Percentiles rank a stretch among this genome's conserved stretches.
Evolutionary conservation across 1,140 invertebrate species (phyloP).

Genomic region (Penaeus indicus): DNA sequence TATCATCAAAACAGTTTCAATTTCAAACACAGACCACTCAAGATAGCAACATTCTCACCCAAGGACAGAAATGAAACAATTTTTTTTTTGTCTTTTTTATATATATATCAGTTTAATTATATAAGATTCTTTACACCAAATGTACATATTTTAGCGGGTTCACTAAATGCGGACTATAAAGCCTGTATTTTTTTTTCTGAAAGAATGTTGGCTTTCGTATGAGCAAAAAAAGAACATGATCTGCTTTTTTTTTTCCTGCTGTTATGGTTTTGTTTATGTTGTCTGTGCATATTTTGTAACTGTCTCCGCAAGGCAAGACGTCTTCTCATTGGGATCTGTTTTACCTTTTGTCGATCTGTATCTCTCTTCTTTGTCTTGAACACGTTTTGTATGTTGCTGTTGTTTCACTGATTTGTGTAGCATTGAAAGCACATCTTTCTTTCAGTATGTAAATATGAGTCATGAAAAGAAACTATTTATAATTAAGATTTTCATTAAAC

Average conservation of each 20-base stretch:
- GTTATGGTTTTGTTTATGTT: neutral
- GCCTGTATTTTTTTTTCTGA: slow-evolving; percentile 17
- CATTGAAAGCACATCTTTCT: slow-evolving; percentile 31
- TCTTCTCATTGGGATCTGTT: too few species aligned
- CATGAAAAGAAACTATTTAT: too few species aligned
- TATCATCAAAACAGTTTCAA: too few species aligned
- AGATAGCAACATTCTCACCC: too few species aligned
- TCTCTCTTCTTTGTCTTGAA: slow-evolving; percentile 4
- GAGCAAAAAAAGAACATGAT: neutral
- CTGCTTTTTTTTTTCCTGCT: neutral
- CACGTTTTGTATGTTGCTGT: neutral
- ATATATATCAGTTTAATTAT: slow-evolving; percentile 33
- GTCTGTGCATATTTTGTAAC: too few species aligned
- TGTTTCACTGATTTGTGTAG: neutral
- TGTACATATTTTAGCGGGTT: slow-evolving; percentile 26
- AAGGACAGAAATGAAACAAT: too few species aligned
- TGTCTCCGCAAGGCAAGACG: too few species aligned
- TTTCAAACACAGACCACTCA: too few species aligned
- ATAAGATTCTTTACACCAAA: slow-evolving; percentile 31
- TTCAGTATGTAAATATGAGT: neutral
- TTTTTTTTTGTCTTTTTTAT: neutral
- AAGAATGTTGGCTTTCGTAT: slow-evolving; percentile 22
- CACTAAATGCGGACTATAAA: slow-evolving; percentile 1
- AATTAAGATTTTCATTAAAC: too few species aligned
- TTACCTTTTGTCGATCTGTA: too few species aligned